Evolutionary conservation across 2,888 invertebrate species (phyloP).

Genomic region (Nomada goodeniana): DNA sequence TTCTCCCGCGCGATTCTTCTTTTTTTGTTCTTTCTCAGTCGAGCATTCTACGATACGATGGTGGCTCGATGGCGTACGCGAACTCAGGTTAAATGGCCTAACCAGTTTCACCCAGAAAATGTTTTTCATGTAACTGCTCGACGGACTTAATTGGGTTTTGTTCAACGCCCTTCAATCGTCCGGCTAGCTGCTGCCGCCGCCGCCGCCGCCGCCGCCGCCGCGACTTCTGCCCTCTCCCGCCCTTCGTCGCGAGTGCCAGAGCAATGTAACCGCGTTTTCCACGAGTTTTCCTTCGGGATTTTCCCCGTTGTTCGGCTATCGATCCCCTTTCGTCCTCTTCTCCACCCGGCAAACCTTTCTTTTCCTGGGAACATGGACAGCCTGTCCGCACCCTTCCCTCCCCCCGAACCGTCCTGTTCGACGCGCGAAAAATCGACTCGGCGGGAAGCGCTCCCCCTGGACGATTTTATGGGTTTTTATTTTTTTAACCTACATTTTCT

Average conservation of each 20-base stretch:
- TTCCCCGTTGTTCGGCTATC: constrained; percentile 77
- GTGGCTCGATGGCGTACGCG: constrained; percentile 31
- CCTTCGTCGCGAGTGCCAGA: constrained; percentile 47
- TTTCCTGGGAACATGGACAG: constrained; percentile 50
- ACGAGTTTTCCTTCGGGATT: constrained; percentile 70
- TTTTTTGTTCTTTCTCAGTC: not conserved
- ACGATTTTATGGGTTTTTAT: constrained; percentile 48
- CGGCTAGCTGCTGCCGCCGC: constrained; percentile 33
- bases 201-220: constrained; percentile 42
- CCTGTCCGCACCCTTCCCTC: constrained; percentile 37
- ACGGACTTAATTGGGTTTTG: constrained; percentile 73
- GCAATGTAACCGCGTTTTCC: constrained; percentile 65
- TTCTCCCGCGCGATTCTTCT: constrained; percentile 23
- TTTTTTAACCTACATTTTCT: constrained; percentile 42
- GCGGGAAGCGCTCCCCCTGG: constrained; percentile 30
- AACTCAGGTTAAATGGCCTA: constrained; percentile 69
- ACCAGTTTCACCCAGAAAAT: constrained; percentile 71
- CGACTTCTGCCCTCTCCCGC: constrained; percentile 60
- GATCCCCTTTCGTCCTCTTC: constrained; percentile 69
- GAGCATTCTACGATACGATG: constrained; percentile 19
- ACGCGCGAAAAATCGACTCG: constrained; percentile 49
- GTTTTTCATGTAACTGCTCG: constrained; percentile 69
- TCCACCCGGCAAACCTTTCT: constrained; percentile 35
- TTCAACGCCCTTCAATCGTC: constrained; percentile 68
- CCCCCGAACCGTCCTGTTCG: not conserved